phyloP scores from a whole-genome alignment of 2,888 invertebrate species.

The Dastarcus helophoroides region DNA sequence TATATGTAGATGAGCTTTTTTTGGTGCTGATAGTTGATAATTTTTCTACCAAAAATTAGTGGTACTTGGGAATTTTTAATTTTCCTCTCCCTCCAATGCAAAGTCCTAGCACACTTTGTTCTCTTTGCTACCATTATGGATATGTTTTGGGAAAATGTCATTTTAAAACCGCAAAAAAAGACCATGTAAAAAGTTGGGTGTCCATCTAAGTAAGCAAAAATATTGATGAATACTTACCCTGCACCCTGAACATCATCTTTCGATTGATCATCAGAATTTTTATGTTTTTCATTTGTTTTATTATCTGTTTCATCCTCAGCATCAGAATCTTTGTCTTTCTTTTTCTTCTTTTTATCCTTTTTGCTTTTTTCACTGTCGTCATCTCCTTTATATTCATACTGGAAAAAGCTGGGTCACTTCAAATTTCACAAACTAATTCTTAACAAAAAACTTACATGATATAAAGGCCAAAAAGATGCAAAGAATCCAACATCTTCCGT shows the following conservation, averaged over 20 bases:
- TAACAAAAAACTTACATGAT: conserved; percentile 51
- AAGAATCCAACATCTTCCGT: conserved; percentile 99
- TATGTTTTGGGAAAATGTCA: too few relatives aligned
- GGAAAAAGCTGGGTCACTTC: conserved; percentile 19
- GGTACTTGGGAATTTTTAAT: too few relatives aligned
- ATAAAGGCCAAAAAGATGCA: conserved; percentile 96
- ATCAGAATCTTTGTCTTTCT: conserved; percentile 72
- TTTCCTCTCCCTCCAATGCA: too few relatives aligned
- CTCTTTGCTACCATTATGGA: too few relatives aligned
- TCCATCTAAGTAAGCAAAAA: too few relatives aligned
- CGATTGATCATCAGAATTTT: conserved; percentile 1
- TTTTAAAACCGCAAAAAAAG: too few relatives aligned
- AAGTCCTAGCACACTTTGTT: too few relatives aligned
- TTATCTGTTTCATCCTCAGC: conserved; percentile 42
- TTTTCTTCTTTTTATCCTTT: conserved; percentile 49
- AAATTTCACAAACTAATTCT: conserved; percentile 3
- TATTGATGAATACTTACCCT: conserved; percentile 1
- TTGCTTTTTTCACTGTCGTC: conserved; percentile 2
- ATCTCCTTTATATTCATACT: conserved; percentile 71
- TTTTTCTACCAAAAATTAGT: too few relatives aligned
- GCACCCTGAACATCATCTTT: background rate
- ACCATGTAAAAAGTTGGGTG: too few relatives aligned
- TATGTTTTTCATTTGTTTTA: too few relatives aligned
- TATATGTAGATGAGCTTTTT: too few relatives aligned
- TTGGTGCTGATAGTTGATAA: too few relatives aligned